Evolutionary conservation across 2,888 invertebrate species (phyloP).

Genomic region (Hesperia comma): DNA sequence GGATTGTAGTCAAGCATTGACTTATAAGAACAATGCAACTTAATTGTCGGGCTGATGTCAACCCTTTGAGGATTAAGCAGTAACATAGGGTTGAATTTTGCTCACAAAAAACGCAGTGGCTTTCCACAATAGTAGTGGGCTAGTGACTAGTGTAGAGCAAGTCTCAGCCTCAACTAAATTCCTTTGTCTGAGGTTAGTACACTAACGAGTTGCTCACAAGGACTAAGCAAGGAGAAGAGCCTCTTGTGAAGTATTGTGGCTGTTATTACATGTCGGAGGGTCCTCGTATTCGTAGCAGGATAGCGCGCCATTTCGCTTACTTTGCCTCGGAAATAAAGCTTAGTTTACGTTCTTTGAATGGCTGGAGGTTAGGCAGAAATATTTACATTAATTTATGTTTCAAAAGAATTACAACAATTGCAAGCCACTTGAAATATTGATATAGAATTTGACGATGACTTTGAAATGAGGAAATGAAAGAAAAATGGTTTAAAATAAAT

Average conservation of each 20-base stretch:
- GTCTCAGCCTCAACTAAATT: not conserved
- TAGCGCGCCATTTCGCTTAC: conserved; percentile 5
- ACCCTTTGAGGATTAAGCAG: too few relatives aligned
- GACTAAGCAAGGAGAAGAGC: conserved; percentile 12
- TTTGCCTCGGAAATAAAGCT: conserved; percentile 1
- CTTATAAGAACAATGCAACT: too few relatives aligned
- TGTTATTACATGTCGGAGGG: conserved; percentile 7
- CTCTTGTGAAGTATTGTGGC: conserved; percentile 6
- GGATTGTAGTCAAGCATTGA: too few relatives aligned
- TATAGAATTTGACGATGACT: too few relatives aligned
- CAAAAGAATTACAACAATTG: too few relatives aligned
- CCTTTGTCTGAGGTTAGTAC: conserved; percentile 3
- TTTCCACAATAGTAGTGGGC: not conserved
- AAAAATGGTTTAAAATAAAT: not conserved
- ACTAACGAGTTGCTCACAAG: conserved; percentile 13
- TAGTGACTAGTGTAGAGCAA: not conserved
- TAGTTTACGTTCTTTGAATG: not conserved
- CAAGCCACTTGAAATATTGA: too few relatives aligned
- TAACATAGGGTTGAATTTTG: too few relatives aligned
- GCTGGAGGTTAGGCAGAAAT: too few relatives aligned
- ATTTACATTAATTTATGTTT: too few relatives aligned
- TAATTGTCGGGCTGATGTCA: too few relatives aligned
- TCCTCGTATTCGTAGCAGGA: not conserved
- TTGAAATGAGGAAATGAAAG: not conserved
- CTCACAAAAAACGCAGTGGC: not conserved